Conservation (phyloP, 2,113 vertebrate genomes). For the Dicerorhinus sumatrensis region DNA sequence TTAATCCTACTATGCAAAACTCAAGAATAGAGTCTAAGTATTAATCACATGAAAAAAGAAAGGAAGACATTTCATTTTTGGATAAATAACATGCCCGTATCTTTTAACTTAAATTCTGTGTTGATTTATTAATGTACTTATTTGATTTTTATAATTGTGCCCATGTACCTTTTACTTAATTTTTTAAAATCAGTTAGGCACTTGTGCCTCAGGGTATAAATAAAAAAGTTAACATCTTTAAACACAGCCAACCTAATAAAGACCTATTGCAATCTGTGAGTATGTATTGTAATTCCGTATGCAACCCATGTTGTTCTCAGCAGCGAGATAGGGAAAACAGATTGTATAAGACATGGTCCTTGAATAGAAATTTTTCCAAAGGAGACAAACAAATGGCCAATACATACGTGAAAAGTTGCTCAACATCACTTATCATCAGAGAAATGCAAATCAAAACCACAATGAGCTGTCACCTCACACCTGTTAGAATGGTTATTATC, state of each 20-base stretch:
- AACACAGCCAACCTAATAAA: neutral
- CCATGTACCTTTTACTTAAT: neutral
- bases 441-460: neutral
- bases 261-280: neutral
- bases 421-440: neutral
- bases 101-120: neutral
- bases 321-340: neutral
- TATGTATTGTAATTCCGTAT: neutral
- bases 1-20: neutral
- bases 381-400: neutral
- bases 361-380: neutral
- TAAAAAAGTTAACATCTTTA: conserved; percentile 16
- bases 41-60: neutral
- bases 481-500: neutral
- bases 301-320: neutral
- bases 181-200: conserved; percentile 1
- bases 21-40: neutral
- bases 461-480: neutral
- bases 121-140: neutral
- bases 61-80: neutral
- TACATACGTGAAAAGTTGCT: neutral
- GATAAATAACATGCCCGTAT: neutral
- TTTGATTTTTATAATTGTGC: neutral
- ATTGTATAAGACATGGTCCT: neutral
- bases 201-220: neutral